phyloP scores from a whole-genome alignment of 2,113 vertebrate species.

The Callorhinus ursinus region DNA sequence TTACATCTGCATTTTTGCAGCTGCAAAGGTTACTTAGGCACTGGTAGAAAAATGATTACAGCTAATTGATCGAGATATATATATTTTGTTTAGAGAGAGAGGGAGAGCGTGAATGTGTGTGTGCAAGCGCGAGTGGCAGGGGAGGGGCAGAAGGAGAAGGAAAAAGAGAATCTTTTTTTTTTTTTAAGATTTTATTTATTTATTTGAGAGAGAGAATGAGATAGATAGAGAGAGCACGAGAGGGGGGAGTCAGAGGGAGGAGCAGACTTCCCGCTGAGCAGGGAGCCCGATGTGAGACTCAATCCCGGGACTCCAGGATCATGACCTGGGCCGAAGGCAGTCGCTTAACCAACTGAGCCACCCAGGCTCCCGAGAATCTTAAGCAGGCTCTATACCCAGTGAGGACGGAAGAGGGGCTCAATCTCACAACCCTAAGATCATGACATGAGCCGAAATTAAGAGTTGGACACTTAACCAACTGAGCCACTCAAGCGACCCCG shows the following conservation, averaged over 20 bases:
- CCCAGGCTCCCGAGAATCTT: neutral
- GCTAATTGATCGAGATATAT: neutral
- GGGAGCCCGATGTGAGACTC: too few relatives aligned
- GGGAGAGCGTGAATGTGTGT: neutral
- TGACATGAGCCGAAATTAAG: neutral
- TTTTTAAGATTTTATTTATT: too few relatives aligned
- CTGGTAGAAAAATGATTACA: neutral
- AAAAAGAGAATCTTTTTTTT: neutral
- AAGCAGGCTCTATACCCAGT: neutral
- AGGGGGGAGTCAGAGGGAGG: too few relatives aligned
- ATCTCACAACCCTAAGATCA: neutral
- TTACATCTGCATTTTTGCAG: neutral
- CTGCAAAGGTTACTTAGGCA: neutral
- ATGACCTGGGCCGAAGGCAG: too few relatives aligned
- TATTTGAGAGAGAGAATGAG: too few relatives aligned
- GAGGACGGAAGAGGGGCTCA: neutral
- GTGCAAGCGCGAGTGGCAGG: neutral
- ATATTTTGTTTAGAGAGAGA: neutral
- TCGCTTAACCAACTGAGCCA: too few relatives aligned
- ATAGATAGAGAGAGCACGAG: too few relatives aligned
- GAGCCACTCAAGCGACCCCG: neutral
- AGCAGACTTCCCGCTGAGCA: too few relatives aligned
- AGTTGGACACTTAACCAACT: neutral
- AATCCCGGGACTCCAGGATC: too few relatives aligned
- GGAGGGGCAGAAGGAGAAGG: neutral